Percentiles rank a stretch among this genome's conserved stretches.
Conservation (phyloP, 2,113 vertebrate genomes). For the Cromileptes altivelis region DNA sequence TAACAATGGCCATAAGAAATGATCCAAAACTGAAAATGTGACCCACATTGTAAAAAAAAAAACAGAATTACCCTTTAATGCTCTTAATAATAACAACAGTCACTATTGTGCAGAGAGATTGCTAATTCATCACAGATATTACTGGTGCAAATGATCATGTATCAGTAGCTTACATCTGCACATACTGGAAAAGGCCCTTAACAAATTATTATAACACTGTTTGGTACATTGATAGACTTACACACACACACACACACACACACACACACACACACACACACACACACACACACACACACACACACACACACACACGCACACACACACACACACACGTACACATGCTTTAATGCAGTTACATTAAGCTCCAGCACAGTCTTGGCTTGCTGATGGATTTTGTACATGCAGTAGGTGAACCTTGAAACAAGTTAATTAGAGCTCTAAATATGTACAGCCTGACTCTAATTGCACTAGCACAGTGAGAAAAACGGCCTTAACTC, state of each 20-base stretch:
- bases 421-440: constrained; percentile 81
- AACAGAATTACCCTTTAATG: no score
- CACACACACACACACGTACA: no score
- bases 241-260: no score
- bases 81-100: no score
- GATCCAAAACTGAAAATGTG: no score
- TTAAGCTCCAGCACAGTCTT: constrained; percentile 26
- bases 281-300: no score
- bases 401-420: constrained; percentile 74
- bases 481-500: constrained; percentile 72
- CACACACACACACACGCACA: no score
- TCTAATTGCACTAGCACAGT: constrained; percentile 47
- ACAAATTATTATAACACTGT: background rate
- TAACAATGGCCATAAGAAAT: no score
- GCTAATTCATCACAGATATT: no score
- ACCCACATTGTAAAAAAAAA: no score
- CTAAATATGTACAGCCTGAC: constrained; percentile 76
- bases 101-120: no score
- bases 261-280: no score
- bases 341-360: background rate
- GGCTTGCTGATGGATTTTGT: constrained; percentile 38
- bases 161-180: background rate
- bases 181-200: background rate
- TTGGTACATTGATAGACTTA: constrained; percentile 1
- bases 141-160: background rate